phyloP scores from a whole-genome alignment of 2,797 vertebrate species.

The Centroberyx gerrardi region DNA sequence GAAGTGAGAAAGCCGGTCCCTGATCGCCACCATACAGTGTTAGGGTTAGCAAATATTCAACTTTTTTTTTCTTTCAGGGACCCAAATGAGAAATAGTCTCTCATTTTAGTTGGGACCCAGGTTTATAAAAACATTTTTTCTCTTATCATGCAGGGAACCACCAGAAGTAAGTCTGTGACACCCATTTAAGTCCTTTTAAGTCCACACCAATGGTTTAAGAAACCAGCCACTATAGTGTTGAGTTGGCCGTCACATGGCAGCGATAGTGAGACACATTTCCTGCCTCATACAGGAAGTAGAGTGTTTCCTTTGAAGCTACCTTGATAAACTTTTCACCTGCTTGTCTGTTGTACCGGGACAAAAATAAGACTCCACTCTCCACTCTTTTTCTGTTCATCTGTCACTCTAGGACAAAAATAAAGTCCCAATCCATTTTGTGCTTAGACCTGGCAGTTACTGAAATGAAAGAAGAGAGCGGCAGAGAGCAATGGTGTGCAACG shows the following conservation, averaged over 20 bases:
- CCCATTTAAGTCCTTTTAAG: background rate
- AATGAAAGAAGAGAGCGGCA: constrained; percentile 42
- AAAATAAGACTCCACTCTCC: constrained; percentile 65
- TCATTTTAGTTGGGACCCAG: too few relatives aligned
- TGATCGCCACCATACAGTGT: too few relatives aligned
- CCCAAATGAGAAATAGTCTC: too few relatives aligned
- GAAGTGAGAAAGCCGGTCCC: too few relatives aligned
- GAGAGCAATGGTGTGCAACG: constrained; percentile 33
- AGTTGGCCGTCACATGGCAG: constrained; percentile 24
- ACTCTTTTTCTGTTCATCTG: constrained; percentile 32
- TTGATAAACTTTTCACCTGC: constrained; percentile 35
- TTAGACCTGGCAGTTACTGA: constrained; percentile 36
- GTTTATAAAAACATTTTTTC: too few relatives aligned
- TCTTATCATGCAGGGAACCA: too few relatives aligned
- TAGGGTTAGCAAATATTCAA: too few relatives aligned
- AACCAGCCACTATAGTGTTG: background rate
- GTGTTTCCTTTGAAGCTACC: constrained; percentile 40
- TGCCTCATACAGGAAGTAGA: background rate
- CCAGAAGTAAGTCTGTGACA: background rate
- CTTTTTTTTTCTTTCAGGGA: too few relatives aligned
- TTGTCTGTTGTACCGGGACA: constrained; percentile 28
- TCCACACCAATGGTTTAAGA: constrained; percentile 3
- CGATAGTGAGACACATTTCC: background rate
- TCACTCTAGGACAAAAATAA: constrained; percentile 63
- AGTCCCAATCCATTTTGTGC: constrained; percentile 47